These are phyloP conservation scores for Neolamprologus falcicula DNA, from an alignment of 2,113 vertebrate genomes.

Conservation along the genomic window DNA sequence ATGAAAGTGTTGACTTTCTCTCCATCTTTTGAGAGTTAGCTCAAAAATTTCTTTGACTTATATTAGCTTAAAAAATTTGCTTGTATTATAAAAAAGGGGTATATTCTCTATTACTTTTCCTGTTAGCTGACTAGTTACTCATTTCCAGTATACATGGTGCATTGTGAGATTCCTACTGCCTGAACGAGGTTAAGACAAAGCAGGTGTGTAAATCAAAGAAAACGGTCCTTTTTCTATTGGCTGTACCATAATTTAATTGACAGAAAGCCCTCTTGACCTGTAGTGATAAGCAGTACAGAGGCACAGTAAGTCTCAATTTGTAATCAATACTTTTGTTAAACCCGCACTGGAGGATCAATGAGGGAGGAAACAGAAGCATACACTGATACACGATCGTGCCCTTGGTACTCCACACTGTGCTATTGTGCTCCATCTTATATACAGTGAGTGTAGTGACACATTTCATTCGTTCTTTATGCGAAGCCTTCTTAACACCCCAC, in stretches of 20 bases:
- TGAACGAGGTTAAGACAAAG: not conserved
- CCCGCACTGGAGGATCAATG: conserved; percentile 16
- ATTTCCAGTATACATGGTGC: not conserved
- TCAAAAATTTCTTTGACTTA: not conserved
- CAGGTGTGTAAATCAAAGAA: conserved; percentile 2
- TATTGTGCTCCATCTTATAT: not conserved
- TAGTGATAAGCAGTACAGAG: conserved; percentile 3
- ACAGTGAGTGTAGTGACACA: conserved; percentile 1
- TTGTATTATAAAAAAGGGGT: not conserved
- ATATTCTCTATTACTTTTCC: not conserved
- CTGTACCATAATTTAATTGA: conserved; percentile 10
- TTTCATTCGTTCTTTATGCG: conserved; percentile 22
- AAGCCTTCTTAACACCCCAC: not conserved
- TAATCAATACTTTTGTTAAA: conserved; percentile 49
- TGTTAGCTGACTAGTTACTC: not conserved
- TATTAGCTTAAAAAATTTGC: not conserved
- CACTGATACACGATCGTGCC: not conserved
- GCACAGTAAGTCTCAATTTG: conserved; percentile 32
- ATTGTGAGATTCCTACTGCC: not conserved
- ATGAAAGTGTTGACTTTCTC: not conserved
- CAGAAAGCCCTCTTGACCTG: not conserved
- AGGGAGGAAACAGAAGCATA: conserved; percentile 11
- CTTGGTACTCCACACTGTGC: not conserved
- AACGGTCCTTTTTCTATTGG: not conserved
- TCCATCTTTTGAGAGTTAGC: not conserved